These are phyloP conservation scores for Xiphophorus hellerii DNA, from an alignment of 2,113 vertebrate genomes.

Conservation along the genomic window DNA sequence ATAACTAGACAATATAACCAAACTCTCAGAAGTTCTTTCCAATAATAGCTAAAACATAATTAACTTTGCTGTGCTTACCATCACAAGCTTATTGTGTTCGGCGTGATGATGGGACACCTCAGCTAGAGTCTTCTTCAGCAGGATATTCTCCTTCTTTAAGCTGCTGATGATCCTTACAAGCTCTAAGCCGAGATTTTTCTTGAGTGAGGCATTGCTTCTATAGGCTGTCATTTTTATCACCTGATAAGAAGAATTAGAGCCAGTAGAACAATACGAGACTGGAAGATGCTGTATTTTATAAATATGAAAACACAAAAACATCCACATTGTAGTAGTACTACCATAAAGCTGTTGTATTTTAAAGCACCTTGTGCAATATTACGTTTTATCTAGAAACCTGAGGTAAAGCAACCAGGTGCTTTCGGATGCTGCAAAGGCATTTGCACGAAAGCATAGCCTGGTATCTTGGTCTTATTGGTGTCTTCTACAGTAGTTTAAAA, in stretches of 20 bases:
- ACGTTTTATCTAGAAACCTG: too few relatives aligned
- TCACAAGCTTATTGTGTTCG: slow-evolving; percentile 73
- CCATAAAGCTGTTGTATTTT: too few relatives aligned
- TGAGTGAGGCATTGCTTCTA: slow-evolving; percentile 17
- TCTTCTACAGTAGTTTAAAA: too few relatives aligned
- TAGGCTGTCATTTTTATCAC: slow-evolving; percentile 32
- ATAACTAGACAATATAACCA: background rate
- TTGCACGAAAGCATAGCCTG: too few relatives aligned
- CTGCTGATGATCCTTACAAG: slow-evolving; percentile 60
- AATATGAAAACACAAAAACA: too few relatives aligned
- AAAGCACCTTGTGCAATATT: too few relatives aligned
- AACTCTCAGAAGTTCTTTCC: background rate
- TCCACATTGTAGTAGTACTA: too few relatives aligned
- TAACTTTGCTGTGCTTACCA: slow-evolving; percentile 73
- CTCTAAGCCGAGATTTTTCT: slow-evolving; percentile 37
- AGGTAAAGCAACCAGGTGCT: too few relatives aligned
- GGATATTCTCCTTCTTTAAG: slow-evolving; percentile 68
- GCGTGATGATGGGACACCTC: slow-evolving; percentile 28
- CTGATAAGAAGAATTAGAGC: background rate
- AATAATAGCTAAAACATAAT: background rate
- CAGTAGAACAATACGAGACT: too few relatives aligned
- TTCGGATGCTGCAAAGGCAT: too few relatives aligned
- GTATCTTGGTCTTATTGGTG: too few relatives aligned
- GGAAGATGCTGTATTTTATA: too few relatives aligned
- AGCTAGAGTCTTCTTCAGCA: slow-evolving; percentile 50